Conservation (phyloP, 2,888 invertebrate genomes). For the Lepidochrysops patricia region DNA sequence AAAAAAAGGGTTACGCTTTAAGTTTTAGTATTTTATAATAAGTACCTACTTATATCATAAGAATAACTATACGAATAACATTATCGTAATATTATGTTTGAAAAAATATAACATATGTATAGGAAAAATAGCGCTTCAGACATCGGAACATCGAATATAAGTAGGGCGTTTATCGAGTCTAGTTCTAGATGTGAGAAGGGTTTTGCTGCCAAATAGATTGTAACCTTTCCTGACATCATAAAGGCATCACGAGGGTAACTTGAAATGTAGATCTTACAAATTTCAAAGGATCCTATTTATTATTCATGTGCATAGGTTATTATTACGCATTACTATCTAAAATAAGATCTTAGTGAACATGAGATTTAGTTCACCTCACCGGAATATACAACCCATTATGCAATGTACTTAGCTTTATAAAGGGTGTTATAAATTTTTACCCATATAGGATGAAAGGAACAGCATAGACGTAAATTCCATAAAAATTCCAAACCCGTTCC, state of each 20-base stretch:
- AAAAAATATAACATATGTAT: background rate
- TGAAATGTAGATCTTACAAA: background rate
- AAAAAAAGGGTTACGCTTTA: no score
- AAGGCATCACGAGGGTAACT: background rate
- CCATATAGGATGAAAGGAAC: background rate
- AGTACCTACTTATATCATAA: no score
- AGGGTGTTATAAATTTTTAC: background rate
- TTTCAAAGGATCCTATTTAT: conserved; percentile 8
- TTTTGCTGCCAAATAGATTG: background rate
- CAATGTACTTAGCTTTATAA: background rate
- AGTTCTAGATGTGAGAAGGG: background rate
- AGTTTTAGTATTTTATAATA: no score
- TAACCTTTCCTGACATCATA: conserved; percentile 2
- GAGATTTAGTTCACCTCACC: background rate
- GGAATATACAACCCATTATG: background rate
- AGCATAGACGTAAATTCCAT: background rate
- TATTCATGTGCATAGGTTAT: background rate
- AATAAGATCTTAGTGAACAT: background rate
- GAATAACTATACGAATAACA: no score
- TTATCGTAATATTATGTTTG: no score
- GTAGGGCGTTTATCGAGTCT: conserved; percentile 2
- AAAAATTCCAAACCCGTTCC: background rate
- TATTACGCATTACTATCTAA: conserved; percentile 1
- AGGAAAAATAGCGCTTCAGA: background rate
- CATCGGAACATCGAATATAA: background rate